phyloP scores from a whole-genome alignment of 2,113 vertebrate species.

The Marmota flaviventris region DNA sequence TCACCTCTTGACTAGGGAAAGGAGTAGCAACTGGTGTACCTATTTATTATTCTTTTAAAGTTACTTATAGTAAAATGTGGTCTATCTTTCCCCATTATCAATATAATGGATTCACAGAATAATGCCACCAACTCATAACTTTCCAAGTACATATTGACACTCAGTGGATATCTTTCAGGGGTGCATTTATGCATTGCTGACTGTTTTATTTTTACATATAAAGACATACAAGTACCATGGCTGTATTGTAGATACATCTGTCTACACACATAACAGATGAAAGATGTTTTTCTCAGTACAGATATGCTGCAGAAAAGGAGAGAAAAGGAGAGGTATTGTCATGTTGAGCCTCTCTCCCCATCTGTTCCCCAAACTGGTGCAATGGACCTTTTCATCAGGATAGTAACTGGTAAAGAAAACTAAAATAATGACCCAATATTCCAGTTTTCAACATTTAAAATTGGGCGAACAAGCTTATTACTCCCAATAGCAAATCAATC shows the following conservation, averaged over 20 bases:
- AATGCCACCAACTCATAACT: neutral
- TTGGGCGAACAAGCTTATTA: neutral
- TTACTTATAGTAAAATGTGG: neutral
- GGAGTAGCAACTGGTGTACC: neutral
- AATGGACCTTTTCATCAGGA: neutral
- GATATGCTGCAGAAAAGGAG: neutral
- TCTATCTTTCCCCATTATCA: neutral
- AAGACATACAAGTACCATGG: neutral
- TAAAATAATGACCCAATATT: neutral
- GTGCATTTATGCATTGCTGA: neutral
- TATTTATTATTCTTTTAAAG: neutral
- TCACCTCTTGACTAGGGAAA: neutral
- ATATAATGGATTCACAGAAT: neutral
- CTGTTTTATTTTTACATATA: slow-evolving; percentile 28
- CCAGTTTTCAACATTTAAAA: slow-evolving; percentile 28
- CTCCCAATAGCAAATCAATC: neutral
- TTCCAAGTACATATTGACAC: neutral
- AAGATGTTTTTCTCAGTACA: neutral
- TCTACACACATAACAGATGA: neutral
- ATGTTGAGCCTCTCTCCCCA: neutral
- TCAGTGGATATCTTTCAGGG: slow-evolving; percentile 3
- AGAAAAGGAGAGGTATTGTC: neutral
- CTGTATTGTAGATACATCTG: neutral
- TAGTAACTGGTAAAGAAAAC: neutral
- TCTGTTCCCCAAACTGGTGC: neutral